A percentile compares a stretch with the other conserved stretches of the same genome.
These are phyloP conservation scores for Scrobipalpa atriplicella DNA, from an alignment of 2,888 invertebrate species.

Conservation along the genomic window DNA sequence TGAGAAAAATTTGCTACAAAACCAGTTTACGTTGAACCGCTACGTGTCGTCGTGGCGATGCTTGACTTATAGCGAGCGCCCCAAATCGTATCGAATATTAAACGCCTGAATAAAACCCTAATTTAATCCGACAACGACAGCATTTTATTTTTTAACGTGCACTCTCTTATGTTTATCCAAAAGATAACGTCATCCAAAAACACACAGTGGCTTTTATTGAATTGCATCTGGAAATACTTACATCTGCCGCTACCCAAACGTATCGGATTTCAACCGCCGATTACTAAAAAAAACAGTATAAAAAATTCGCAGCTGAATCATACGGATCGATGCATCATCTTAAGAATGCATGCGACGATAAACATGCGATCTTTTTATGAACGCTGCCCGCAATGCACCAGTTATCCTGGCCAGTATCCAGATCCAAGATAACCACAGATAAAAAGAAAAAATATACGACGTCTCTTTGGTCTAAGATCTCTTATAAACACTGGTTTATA, in stretches of 20 bases:
- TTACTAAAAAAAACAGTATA: background rate
- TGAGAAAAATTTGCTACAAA: too few relatives aligned
- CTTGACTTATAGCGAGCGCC: too few relatives aligned
- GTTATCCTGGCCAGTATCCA: constrained; percentile 72
- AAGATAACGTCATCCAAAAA: constrained; percentile 20
- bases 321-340: constrained; percentile 23
- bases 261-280: constrained; percentile 25
- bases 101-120: background rate
- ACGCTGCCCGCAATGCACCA: constrained; percentile 63
- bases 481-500: background rate
- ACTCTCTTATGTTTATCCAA: constrained; percentile 11
- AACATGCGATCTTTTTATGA: constrained; percentile 24
- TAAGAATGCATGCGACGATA: constrained; percentile 12
- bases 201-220: constrained; percentile 16
- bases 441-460: constrained; percentile 69
- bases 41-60: too few relatives aligned
- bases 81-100: too few relatives aligned
- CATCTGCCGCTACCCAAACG: constrained; percentile 19
- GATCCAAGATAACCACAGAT: constrained; percentile 65
- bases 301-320: constrained; percentile 19
- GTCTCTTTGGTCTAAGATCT: constrained; percentile 40
- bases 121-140: background rate
- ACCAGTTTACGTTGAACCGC: too few relatives aligned
- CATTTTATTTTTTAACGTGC: background rate
- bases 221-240: constrained; percentile 22